phyloP scores from a whole-genome alignment of 2,797 vertebrate genomes.

The Hypotaenidia philippensis region DNA sequence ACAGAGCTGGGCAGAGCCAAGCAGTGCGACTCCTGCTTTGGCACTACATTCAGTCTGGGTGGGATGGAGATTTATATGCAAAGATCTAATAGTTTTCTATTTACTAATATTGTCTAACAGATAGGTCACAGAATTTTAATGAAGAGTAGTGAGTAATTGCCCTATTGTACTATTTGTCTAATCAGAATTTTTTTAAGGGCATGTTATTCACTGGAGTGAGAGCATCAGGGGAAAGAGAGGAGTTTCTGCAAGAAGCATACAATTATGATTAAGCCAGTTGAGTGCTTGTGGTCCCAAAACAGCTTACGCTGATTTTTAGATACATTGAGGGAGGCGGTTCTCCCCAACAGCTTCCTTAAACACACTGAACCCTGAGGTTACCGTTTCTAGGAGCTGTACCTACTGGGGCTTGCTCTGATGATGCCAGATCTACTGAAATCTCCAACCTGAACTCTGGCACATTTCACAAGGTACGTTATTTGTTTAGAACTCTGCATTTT shows the following conservation, averaged over 20 bases:
- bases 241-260: conserved; percentile 26
- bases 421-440: background rate
- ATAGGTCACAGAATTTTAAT: conserved; percentile 33
- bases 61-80: background rate
- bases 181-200: conserved; percentile 20
- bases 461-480: background rate
- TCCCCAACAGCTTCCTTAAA: background rate
- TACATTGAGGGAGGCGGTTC: background rate
- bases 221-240: conserved; percentile 12
- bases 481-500: background rate
- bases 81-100: background rate
- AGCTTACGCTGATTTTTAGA: conserved; percentile 26
- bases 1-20: background rate
- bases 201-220: background rate
- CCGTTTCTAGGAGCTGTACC: background rate
- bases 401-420: background rate
- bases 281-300: conserved; percentile 9
- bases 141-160: conserved; percentile 29
- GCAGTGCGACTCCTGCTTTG: accelerated
- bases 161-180: conserved; percentile 24
- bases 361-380: background rate
- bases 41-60: background rate
- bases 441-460: background rate
- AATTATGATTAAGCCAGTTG: conserved; percentile 24
- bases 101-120: conserved; percentile 26